Evolutionary conservation across 2,113 vertebrate genomes (phyloP).

Genomic region (Camelus dromedarius): DNA sequence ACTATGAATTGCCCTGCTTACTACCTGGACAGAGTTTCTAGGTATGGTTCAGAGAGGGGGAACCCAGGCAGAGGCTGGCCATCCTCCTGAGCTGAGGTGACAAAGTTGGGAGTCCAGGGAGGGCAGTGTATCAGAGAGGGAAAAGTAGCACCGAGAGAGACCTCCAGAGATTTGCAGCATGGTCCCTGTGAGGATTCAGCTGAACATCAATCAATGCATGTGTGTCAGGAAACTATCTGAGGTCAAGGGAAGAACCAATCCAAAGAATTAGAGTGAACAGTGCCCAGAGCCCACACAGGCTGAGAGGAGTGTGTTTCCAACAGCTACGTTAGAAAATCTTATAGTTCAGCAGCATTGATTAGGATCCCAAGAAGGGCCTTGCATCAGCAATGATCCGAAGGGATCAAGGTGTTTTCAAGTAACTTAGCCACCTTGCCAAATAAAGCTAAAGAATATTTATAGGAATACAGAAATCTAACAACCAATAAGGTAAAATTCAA

Average conservation of each 20-base stretch:
- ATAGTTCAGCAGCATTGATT: background rate
- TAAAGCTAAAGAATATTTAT: conserved; percentile 33
- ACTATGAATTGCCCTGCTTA: background rate
- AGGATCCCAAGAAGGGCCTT: background rate
- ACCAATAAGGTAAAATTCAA: conserved; percentile 44
- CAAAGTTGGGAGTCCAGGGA: background rate
- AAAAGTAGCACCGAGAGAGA: background rate
- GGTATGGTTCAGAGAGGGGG: background rate
- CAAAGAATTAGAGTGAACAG: background rate
- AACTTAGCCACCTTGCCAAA: background rate
- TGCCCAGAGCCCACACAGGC: background rate
- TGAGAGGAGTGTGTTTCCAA: background rate
- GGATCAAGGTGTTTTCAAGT: background rate
- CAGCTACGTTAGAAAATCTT: background rate
- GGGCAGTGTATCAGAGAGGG: background rate
- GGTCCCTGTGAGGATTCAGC: background rate
- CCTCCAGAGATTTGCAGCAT: background rate
- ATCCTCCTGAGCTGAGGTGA: background rate
- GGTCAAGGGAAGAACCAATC: background rate
- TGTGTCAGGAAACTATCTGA: background rate
- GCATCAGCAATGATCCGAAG: background rate
- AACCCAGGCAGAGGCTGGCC: background rate
- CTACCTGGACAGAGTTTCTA: background rate
- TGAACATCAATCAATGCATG: background rate
- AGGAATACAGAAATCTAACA: conserved; percentile 17